Evolutionary conservation across 2,113 vertebrate genomes (phyloP).

Genomic region (Rhynchopsitta pachyrhyncha): DNA sequence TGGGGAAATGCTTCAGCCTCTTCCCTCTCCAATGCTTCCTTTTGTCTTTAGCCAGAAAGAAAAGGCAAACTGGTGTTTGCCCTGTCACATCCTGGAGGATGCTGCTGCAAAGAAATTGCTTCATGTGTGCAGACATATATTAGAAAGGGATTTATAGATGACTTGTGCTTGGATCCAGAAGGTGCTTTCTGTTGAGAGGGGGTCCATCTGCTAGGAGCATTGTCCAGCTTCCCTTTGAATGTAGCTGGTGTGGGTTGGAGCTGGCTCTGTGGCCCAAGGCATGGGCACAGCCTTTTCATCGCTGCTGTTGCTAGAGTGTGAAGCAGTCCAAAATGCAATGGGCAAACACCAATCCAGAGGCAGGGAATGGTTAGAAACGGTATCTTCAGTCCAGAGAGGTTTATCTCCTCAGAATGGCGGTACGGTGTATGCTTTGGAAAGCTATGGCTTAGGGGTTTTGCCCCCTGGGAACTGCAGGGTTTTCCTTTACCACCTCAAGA

Average conservation of each 20-base stretch:
- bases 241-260: neutral
- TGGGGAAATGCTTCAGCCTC: neutral
- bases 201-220: rapidly evolving
- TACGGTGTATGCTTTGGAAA: neutral
- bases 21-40: neutral
- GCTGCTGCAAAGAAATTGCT: neutral
- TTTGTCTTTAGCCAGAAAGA: neutral
- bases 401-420: neutral
- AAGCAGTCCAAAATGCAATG: neutral
- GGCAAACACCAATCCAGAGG: neutral
- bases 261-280: neutral
- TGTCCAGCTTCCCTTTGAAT: neutral
- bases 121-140: neutral
- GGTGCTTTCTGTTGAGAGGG: neutral
- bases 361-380: neutral
- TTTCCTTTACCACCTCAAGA: neutral
- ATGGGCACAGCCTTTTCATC: neutral
- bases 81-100: neutral
- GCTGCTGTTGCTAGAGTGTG: rapidly evolving
- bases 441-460: rapidly evolving
- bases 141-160: neutral
- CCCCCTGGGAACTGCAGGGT: neutral
- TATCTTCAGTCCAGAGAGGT: neutral
- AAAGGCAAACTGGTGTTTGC: neutral
- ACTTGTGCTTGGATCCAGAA: neutral